These are phyloP conservation scores for Eublepharis macularius DNA, from an alignment of 2,113 vertebrate species.

Conservation along the genomic window DNA sequence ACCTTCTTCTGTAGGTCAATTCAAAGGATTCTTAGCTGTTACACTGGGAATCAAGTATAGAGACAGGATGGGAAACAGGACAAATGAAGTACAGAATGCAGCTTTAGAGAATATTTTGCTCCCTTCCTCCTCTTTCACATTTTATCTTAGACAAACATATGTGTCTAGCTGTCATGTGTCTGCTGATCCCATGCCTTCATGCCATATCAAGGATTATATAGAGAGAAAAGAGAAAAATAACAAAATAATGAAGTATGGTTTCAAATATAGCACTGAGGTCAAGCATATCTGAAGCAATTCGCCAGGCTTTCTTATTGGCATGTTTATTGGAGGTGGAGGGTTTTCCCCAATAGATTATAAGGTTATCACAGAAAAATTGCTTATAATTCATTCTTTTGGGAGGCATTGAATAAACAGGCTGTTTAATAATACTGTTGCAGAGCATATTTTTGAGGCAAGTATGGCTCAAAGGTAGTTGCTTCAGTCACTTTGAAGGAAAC, in stretches of 20 bases:
- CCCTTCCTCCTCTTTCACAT: not conserved
- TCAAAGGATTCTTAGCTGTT: not conserved
- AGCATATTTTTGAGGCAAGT: not conserved
- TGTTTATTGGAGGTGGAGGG: not conserved
- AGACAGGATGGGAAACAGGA: not conserved
- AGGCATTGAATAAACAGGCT: not conserved
- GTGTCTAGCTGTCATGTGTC: not conserved
- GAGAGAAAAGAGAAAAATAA: not conserved
- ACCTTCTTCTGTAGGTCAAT: not conserved
- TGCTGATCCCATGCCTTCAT: slow-evolving; percentile 1
- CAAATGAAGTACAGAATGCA: not conserved
- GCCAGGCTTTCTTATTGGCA: not conserved
- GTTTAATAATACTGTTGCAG: not conserved
- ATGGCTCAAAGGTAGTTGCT: not conserved
- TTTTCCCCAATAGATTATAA: not conserved
- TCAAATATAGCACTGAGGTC: not conserved
- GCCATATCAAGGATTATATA: not conserved
- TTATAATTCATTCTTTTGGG: slow-evolving; percentile 14
- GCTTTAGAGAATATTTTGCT: not conserved
- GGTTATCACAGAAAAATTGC: not conserved
- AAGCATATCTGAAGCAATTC: slow-evolving; percentile 3
- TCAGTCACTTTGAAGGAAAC: slow-evolving; percentile 23
- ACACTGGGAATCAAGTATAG: not conserved
- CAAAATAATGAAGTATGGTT: not conserved
- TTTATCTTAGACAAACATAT: not conserved